Evolutionary conservation across 2,888 invertebrate genomes (phyloP).

Genomic region (Dromius quadrimaculatus): DNA sequence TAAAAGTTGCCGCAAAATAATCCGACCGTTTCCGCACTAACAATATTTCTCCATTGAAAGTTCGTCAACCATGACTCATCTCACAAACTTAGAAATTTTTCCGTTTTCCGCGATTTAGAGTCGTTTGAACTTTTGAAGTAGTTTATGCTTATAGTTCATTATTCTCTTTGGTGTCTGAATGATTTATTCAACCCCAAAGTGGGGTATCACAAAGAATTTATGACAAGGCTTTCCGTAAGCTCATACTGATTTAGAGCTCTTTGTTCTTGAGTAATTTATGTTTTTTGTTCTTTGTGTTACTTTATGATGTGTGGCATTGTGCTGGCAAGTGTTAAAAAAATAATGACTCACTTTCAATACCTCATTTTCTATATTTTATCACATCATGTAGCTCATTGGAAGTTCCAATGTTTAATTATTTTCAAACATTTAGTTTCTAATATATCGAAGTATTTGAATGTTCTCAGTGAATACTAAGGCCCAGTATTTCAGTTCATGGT

Average conservation of each 20-base stretch:
- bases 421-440: too few species aligned
- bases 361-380: background rate
- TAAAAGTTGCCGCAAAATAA: slow-evolving; percentile 14
- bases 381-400: too few species aligned
- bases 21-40: slow-evolving; percentile 1
- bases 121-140: slow-evolving; percentile 25
- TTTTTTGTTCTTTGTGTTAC: slow-evolving; percentile 21
- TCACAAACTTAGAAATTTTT: slow-evolving; percentile 1
- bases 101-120: slow-evolving; percentile 5
- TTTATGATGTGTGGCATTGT: background rate
- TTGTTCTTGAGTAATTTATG: slow-evolving; percentile 34
- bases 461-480: too few species aligned
- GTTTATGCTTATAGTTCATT: slow-evolving; percentile 35
- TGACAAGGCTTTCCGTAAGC: slow-evolving; percentile 17
- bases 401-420: too few species aligned
- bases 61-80: slow-evolving; percentile 9
- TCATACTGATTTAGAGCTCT: slow-evolving; percentile 33
- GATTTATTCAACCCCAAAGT: slow-evolving; percentile 19
- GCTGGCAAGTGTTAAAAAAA: slow-evolving; percentile 6
- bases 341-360: background rate
- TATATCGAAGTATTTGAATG: too few species aligned
- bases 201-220: slow-evolving; percentile 31
- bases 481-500: too few species aligned
- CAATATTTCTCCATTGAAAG: slow-evolving; percentile 29
- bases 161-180: background rate